Evolutionary conservation across 2,113 vertebrate genomes (phyloP).

Genomic region (Cheirogaleus medius): DNA sequence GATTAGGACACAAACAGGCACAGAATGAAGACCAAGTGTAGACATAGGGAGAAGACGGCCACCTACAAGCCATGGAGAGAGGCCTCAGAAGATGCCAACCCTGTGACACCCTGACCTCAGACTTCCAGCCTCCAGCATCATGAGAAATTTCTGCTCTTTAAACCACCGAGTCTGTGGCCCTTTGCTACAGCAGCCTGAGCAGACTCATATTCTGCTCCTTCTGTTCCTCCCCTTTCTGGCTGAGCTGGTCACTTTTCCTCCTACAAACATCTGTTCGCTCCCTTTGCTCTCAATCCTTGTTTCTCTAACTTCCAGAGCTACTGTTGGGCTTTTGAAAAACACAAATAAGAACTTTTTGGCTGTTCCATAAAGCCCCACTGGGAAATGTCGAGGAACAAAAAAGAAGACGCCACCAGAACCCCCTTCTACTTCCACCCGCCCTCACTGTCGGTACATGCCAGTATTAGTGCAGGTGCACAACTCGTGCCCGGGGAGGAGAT

Average conservation of each 20-base stretch:
- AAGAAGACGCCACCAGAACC: neutral
- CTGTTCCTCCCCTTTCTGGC: neutral
- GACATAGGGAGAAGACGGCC: neutral
- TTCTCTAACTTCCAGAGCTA: conserved; percentile 35
- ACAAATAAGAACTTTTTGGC: conserved; percentile 43
- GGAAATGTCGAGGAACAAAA: conserved; percentile 47
- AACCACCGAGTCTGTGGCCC: neutral
- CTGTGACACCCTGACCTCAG: too few species aligned
- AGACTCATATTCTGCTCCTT: neutral
- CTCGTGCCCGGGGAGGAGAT: neutral
- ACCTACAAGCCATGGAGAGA: neutral
- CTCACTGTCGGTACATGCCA: neutral
- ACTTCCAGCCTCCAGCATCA: neutral
- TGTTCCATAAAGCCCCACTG: conserved; percentile 16
- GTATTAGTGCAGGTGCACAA: neutral
- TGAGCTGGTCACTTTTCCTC: neutral
- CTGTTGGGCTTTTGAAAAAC: conserved; percentile 31
- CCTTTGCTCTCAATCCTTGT: neutral
- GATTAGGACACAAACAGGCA: neutral
- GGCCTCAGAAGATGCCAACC: neutral
- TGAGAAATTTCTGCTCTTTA: neutral
- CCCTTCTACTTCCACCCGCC: neutral
- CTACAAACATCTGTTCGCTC: conserved; percentile 15
- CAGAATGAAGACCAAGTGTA: neutral
- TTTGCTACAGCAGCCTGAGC: too few species aligned